Percentiles rank a stretch among this genome's conserved stretches.
phyloP scores from a whole-genome alignment of 2,113 vertebrate species.

The Gallinago paraguaiae region DNA sequence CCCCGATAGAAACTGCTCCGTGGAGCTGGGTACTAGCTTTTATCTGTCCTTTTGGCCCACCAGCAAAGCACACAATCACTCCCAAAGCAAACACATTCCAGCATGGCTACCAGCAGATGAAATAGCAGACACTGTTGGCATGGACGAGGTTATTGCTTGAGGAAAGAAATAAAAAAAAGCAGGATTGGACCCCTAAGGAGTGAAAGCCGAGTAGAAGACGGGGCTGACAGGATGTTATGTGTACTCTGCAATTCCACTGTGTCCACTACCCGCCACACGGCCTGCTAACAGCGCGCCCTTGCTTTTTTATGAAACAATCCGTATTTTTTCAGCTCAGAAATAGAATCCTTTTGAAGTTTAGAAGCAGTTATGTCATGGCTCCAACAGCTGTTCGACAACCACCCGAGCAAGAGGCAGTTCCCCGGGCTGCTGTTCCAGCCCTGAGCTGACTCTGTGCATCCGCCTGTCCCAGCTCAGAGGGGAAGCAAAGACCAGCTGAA shows the following conservation, averaged over 20 bases:
- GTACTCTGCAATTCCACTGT: background rate
- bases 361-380: constrained; percentile 39
- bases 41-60: constrained; percentile 6
- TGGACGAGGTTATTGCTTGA: constrained; percentile 1
- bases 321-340: constrained; percentile 62
- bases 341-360: constrained; percentile 63
- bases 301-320: constrained; percentile 35
- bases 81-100: constrained; percentile 53
- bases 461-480: background rate
- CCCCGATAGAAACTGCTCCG: background rate
- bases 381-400: background rate
- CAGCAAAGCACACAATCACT: background rate
- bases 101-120: constrained; percentile 15
- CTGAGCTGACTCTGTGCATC: background rate
- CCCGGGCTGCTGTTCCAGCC: background rate
- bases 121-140: constrained; percentile 45
- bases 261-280: background rate
- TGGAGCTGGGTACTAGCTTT: constrained; percentile 1
- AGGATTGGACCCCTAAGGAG: constrained; percentile 7
- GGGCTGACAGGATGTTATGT: background rate
- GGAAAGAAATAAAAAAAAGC: background rate
- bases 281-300: background rate
- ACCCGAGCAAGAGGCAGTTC: background rate
- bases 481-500: background rate
- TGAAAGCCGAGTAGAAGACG: background rate